These are phyloP conservation scores for Ceryle rudis DNA, from an alignment of 2,797 vertebrate species.

Conservation along the genomic window DNA sequence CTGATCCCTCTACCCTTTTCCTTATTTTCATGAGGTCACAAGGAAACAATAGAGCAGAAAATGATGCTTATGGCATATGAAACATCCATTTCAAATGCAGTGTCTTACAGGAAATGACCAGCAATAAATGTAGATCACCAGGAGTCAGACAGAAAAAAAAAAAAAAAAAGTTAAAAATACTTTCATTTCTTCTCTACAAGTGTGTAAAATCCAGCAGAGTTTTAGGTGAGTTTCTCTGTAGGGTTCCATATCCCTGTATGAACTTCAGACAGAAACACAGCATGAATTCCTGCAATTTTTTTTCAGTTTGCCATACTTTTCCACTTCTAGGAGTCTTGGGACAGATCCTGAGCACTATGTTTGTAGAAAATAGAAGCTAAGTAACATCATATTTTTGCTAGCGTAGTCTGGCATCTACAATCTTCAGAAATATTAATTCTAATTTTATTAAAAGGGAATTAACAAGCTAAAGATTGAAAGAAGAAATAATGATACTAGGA, in stretches of 20 bases:
- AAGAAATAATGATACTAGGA: background rate
- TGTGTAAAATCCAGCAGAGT: background rate
- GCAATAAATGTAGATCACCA: background rate
- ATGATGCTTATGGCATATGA: background rate
- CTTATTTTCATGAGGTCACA: background rate
- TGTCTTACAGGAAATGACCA: background rate
- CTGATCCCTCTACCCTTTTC: background rate
- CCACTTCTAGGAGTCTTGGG: background rate
- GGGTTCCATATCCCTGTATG: background rate
- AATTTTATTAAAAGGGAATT: background rate
- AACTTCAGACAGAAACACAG: background rate
- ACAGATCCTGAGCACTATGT: background rate
- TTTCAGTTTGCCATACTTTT: background rate
- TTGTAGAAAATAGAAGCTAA: background rate
- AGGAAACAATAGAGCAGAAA: background rate
- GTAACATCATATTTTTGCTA: background rate
- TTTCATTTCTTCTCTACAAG: background rate
- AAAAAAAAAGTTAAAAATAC: background rate
- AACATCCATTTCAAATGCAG: background rate
- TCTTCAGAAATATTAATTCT: background rate
- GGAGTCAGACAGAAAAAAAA: background rate
- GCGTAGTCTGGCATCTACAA: background rate
- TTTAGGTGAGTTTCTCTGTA: background rate
- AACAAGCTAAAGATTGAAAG: background rate
- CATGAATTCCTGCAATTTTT: background rate